Base-by-base conservation (phyloP, 1,140 invertebrate species). In the Idris sp. region DNA sequence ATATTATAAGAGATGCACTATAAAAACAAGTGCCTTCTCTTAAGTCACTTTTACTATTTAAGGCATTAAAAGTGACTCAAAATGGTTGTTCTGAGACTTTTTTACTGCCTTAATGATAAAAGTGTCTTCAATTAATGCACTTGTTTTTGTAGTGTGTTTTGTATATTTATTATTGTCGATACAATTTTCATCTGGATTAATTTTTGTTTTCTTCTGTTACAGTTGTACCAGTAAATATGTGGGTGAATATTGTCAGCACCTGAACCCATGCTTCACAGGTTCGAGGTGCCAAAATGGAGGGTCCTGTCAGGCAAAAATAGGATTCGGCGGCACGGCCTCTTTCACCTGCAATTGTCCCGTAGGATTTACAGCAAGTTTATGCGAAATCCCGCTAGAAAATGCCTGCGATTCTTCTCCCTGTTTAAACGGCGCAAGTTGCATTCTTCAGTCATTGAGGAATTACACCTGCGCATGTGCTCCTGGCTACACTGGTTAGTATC, bases 211-310 rank as follows among this genome's bases (percentile, higher is more conserved):
- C 28, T 11, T 61, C 87, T 87, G 87, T 94, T 90, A 48, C 92
- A 98, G 97, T 81, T 99, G 97, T 86, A 94, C 95, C 53, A 91
- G 94, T 11, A 91, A 93, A 82, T 97, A 93, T 88, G 94, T 97
- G 31, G 97, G 97, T 71, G 95, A 97, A 84, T 98, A 96, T 88
- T 99, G 97, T 82, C 94, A 98, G 81, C 92, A 96, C 83, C 89
- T 91, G 61, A 98, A 98, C 88, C 97, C 97, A 0, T 99, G 97
- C 85, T 91, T 94, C 79, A 96, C 94, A 38, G 94, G 92, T 3
- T 89, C 91, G 8, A 91, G 95, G 33, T 97, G 95, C 86, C 95
- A 97, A 85, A 98, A 99, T 85, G 96, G 96, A 3, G 97, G 96
- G 38, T 94, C 94, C 1, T 98, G 97, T 84, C 87, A 92, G 54